Evolutionary conservation across 1,140 invertebrate species (phyloP).

Genomic region (Bombyx mandarina): DNA sequence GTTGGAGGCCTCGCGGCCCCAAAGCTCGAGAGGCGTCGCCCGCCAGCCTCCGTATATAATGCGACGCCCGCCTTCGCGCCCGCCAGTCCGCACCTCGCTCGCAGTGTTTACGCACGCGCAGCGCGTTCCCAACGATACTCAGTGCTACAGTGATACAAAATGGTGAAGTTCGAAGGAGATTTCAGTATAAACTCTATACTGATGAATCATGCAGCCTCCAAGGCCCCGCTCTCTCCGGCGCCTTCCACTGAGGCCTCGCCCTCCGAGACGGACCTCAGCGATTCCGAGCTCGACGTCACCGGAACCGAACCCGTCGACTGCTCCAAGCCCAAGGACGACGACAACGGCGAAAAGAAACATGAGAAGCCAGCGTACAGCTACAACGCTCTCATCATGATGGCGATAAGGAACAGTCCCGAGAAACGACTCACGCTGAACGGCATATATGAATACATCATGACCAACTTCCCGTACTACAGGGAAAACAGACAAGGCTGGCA

Average conservation of each 20-base stretch:
- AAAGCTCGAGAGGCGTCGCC: constrained; percentile 39
- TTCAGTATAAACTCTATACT: constrained; percentile 66
- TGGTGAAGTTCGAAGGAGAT: constrained; percentile 68
- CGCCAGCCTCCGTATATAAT: constrained; percentile 33
- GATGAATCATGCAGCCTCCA: constrained; percentile 44
- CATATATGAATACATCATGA: constrained; percentile 99
- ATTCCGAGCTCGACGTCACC: constrained; percentile 84
- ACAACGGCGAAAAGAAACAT: constrained; percentile 76
- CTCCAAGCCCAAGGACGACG: constrained; percentile 65
- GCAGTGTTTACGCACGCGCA: constrained; percentile 38
- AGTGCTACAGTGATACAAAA: constrained; percentile 46
- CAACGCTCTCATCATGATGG: constrained; percentile 99
- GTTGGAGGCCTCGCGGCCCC: constrained; percentile 27
- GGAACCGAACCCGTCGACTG: constrained; percentile 80
- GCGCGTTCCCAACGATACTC: constrained; percentile 15
- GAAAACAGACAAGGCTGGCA: constrained; percentile 99
- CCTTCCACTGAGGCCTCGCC: constrained; percentile 38
- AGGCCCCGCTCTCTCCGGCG: constrained; percentile 47
- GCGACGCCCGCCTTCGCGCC: constrained; percentile 47
- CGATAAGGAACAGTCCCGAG: constrained; percentile 93
- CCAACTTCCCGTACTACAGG: constrained; percentile 97
- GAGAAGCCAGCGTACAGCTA: constrained; percentile 98
- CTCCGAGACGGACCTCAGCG: constrained; percentile 61
- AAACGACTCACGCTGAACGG: constrained; percentile 97
- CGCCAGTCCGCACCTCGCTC: constrained; percentile 47